These are phyloP conservation scores for Microcebus griseorufus DNA, from an alignment of 2,113 vertebrate genomes.

Conservation along the genomic window DNA sequence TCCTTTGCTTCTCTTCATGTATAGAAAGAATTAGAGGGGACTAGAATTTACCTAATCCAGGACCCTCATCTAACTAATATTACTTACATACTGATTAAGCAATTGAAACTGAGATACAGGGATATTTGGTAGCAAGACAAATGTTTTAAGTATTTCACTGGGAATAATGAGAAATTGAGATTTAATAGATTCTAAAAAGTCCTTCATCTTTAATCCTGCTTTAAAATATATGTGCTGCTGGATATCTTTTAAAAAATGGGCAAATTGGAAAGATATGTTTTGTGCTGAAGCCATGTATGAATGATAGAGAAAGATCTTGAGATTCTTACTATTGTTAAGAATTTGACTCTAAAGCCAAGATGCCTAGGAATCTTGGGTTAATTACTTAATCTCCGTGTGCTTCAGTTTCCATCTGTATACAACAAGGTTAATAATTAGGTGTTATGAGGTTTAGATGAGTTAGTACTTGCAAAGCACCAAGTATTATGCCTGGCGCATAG, in stretches of 20 bases:
- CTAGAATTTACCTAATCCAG: not conserved
- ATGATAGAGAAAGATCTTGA: not conserved
- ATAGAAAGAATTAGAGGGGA: not conserved
- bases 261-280: not conserved
- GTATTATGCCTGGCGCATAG: not conserved
- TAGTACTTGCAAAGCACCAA: not conserved
- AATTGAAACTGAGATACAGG: not conserved
- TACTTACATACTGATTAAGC: not conserved
- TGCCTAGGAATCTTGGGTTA: not conserved
- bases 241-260: not conserved
- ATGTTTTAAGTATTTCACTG: conserved; percentile 21
- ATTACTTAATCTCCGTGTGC: not conserved
- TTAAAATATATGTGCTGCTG: not conserved
- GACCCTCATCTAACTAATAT: not conserved
- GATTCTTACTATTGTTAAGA: not conserved
- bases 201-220: not conserved
- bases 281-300: not conserved
- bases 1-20: not conserved
- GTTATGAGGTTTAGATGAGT: not conserved
- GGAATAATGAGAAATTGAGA: conserved; percentile 5
- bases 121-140: not conserved
- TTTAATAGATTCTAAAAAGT: not conserved
- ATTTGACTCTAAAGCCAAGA: not conserved
- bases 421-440: not conserved
- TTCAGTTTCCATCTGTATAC: not conserved